Percentiles rank a stretch among this genome's conserved stretches.
Conservation (phyloP, 2,888 invertebrate species). For the Drosophila koepferae region DNA sequence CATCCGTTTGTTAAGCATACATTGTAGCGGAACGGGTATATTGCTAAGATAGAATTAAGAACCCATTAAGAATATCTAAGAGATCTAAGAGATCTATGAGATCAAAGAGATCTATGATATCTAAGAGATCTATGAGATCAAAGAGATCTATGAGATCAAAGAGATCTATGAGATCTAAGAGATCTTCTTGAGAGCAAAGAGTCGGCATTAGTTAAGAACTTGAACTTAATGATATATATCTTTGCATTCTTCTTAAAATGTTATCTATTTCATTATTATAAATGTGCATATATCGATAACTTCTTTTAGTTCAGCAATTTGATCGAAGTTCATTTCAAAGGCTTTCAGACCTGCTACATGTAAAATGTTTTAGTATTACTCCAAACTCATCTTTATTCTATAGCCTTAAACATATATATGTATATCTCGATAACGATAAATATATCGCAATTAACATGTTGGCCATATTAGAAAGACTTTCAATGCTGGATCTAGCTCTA, state of each 20-base stretch:
- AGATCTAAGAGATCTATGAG: too few species aligned
- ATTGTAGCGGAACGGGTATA: constrained; percentile 2
- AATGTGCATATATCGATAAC: neutral
- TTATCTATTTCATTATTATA: neutral
- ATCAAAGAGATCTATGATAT: neutral
- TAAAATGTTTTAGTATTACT: neutral
- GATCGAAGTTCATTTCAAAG: neutral
- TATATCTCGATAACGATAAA: neutral
- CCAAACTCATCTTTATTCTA: neutral
- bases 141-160: neutral
- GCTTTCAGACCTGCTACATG: neutral
- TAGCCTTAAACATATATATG: neutral
- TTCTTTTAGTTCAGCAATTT: neutral
- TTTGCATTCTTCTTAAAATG: neutral
- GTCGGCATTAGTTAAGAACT: too few species aligned
- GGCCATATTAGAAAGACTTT: neutral
- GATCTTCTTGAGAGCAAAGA: neutral
- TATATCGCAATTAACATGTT: neutral
- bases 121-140: too few species aligned
- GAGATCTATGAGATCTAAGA: too few species aligned
- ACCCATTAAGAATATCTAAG: too few species aligned
- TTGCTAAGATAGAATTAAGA: too few species aligned
- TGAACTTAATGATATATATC: neutral
- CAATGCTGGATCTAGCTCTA: too few species aligned
- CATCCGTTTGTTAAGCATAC: constrained; percentile 4